phyloP scores from a whole-genome alignment of 2,113 vertebrate genomes.

The Oxygymnocypris stewartii region DNA sequence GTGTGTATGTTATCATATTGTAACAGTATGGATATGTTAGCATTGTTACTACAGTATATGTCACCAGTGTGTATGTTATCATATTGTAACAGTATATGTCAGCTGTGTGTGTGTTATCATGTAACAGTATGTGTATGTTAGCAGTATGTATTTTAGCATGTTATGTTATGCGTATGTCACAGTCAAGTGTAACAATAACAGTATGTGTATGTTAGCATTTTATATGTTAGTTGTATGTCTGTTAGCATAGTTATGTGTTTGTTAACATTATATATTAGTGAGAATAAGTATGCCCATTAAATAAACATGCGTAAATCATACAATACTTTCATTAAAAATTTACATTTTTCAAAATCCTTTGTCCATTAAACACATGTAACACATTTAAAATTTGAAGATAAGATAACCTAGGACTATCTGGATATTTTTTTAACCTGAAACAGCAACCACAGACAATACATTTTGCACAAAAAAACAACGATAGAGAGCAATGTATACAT shows the following conservation, averaged over 20 bases:
- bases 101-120: neutral
- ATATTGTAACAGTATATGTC: neutral
- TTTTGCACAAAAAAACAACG: neutral
- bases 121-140: neutral
- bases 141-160: neutral
- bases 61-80: neutral
- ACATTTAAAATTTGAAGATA: neutral
- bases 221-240: too few species aligned
- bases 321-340: neutral
- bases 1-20: neutral
- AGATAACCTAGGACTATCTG: neutral
- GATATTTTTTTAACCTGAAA: too few species aligned
- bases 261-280: neutral
- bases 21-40: neutral
- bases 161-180: neutral
- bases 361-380: neutral
- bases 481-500: neutral
- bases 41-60: too few species aligned
- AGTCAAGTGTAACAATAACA: neutral
- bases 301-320: neutral
- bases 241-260: too few species aligned
- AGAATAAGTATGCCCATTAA: neutral
- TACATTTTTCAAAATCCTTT: neutral
- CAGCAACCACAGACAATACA: neutral
- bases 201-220: neutral